Base-by-base conservation (phyloP, 2,797 vertebrate species). In the Microctenopoma steveboyesi region DNA sequence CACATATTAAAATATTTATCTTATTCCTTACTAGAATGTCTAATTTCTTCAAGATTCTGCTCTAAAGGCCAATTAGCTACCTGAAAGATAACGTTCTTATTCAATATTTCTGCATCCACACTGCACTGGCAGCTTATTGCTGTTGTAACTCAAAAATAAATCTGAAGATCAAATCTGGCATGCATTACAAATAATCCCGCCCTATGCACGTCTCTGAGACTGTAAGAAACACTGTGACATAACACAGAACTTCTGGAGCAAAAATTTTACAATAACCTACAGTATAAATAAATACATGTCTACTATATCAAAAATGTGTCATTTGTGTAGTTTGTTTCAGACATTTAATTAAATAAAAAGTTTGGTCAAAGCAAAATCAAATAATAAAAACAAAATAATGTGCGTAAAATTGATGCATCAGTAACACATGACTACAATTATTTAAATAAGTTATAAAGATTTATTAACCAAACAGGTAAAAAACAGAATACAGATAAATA, bases 401-500 rank as follows among this genome's bases (percentile, higher is more conserved):
- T 53, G 25, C 37, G 35, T 40, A 56, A 66, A 27, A 69, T 3
- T 43, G 1, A 69, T 28, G 7, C 13, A 25, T 42, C 4, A 6
- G 28, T 22, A 22, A 22, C 56, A 48, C 4, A 65, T 33, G 22
- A 58, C 14, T n/a, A 33, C 0, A 58, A 35, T 0, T 39, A n/a
- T 48, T 78, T 67, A 62, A 80, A 80, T 14, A 74, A 67, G 72
- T 83, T 84, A 84, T 74, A 84, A 89, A 90, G 69, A 67, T 88
- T 89, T 89, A 87, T 91, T 89, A 76, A 83, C 40, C 86, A 81
- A 81, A 76, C 58, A 69, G 16, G 61, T 86, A 83, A 61, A 91
- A 18, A 91, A 89, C 84, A 18, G 90, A 89, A 85, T 78, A 82
- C 75, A 82, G 67, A 85, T 83, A 86, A 86, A 84, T 84, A 22